A percentile compares a stretch with the other conserved stretches of the same genome.
Conservation (phyloP, 2,113 vertebrate species). For the Cyanocitta stelleri region DNA sequence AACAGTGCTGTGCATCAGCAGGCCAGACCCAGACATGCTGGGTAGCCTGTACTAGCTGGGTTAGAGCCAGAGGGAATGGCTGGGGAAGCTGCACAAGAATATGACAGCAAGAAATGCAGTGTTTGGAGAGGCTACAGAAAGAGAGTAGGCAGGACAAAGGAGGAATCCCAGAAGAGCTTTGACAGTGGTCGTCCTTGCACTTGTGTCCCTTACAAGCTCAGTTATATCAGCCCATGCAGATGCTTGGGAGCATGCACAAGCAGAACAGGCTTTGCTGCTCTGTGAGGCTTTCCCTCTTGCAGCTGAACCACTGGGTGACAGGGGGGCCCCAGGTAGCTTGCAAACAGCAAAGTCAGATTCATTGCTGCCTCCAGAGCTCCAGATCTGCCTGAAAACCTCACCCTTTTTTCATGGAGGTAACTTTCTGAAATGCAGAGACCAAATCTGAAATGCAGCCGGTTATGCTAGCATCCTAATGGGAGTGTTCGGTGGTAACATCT, state of each 20-base stretch:
- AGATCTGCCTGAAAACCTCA: not conserved
- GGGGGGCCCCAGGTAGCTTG: not conserved
- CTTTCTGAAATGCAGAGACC: not conserved
- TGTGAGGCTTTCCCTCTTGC: not conserved
- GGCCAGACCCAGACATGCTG: not conserved
- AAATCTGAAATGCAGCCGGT: not conserved
- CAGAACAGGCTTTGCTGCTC: not conserved
- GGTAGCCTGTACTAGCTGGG: not conserved
- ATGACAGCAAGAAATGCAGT: not conserved
- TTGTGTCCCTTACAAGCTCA: not conserved
- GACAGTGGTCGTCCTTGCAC: not conserved
- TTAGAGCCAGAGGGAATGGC: not conserved
- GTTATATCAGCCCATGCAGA: not conserved
- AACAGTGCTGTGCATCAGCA: not conserved
- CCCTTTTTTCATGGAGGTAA: not conserved
- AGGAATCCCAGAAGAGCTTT: not conserved
- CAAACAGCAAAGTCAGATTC: accelerated
- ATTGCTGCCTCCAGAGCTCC: not conserved
- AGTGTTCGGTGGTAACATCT: not conserved
- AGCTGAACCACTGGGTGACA: accelerated
- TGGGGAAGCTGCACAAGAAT: not conserved
- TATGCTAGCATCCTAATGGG: not conserved
- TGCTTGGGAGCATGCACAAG: not conserved
- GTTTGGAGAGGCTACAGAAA: accelerated
- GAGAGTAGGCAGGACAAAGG: not conserved